Evolutionary conservation across 1,140 invertebrate species (phyloP), one percentile per base, ranked within the genome.

Genomic region (Lordiphosa collinella): DNA sequence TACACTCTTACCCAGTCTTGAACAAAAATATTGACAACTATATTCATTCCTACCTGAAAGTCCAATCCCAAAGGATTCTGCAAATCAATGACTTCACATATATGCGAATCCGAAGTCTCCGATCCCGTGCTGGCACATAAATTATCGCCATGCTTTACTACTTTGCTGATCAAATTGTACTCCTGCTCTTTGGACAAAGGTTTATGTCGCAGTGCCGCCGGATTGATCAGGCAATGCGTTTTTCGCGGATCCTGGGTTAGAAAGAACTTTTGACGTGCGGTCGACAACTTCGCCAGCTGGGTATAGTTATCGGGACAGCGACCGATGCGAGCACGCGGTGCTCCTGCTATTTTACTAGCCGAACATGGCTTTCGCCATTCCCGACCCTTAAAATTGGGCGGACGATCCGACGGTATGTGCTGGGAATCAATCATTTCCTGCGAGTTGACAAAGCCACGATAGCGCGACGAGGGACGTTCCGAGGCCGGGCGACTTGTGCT

Each of bases 161-260:
- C 67, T 13, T 88, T 71, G 40, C 64, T 58, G 7, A 85, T 70
- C 16, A 73, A 41, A 22, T 67, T 65, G 8, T 61, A 70, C 36
- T 86, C 65, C 35, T 84, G 60, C 5, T 64, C 48, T 9, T 57
- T 56, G 2, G 56, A 72, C 25, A 52, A 48, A n/a, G 50, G 67
- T 59, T 51, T 85, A 44, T 70, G 63, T 2, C 80, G 85, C 40
- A 87, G 18, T 1, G 67, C 60, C 16, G 67, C 56, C 0, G 84
- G 87, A 57, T 88, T 86, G 7, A 66, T 60, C 5, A 86, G 50
- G 11, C 87, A 88, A 31, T 74, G 65, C 0, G 58, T 64, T 16
- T 72, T 64, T 0, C 87, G 73, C 2, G 87, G 87, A 53, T 89
- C 86, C 44, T 89, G 86, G 0, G 87, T 89, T 1, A 89, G 59